These are phyloP conservation scores for Gallirallus australis DNA, from an alignment of 2,797 vertebrate species.

Conservation along the genomic window DNA sequence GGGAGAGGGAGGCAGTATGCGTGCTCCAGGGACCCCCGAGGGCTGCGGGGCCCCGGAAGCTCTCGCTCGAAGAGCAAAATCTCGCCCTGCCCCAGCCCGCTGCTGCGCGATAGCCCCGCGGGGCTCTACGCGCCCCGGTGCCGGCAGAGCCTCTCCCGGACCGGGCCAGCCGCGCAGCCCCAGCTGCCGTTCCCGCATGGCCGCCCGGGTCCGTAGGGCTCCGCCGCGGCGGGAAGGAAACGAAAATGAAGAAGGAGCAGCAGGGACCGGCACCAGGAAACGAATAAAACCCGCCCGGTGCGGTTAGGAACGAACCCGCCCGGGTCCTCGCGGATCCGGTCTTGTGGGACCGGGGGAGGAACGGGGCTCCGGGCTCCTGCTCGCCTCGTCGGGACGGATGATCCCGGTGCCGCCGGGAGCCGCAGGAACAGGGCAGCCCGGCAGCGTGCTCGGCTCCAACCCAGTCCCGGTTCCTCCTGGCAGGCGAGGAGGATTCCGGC, in stretches of 20 bases:
- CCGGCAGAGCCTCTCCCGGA: background rate
- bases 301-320: background rate
- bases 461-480: background rate
- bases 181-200: background rate
- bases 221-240: background rate
- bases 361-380: background rate
- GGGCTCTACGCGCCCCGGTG: background rate
- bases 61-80: background rate
- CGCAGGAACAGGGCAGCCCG: no score
- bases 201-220: background rate
- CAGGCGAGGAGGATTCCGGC: background rate
- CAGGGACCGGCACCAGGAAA: background rate
- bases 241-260: background rate
- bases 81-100: accelerated
- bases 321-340: accelerated
- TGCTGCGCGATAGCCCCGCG: background rate
- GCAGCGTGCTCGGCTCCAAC: background rate
- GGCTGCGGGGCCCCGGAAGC: background rate
- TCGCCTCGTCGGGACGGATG: background rate
- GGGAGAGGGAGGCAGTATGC: accelerated
- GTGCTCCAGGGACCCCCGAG: background rate
- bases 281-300: background rate
- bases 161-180: no score
- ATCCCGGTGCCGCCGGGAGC: background rate
- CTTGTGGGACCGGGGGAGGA: background rate